Evolutionary conservation across 2,888 invertebrate species (phyloP).

Genomic region (Nasonovia ribisnigri): DNA sequence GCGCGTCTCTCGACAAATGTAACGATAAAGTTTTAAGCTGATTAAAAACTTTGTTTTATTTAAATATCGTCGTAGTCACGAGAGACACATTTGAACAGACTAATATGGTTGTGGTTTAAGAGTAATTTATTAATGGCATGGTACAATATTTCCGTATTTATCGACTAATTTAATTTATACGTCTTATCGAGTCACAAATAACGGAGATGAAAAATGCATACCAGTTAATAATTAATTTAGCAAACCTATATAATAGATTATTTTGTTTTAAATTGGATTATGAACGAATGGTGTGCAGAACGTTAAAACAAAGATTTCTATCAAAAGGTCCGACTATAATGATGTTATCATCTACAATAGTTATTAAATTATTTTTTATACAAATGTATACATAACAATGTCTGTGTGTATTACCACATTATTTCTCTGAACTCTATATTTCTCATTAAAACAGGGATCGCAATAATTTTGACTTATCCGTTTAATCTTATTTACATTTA

Average conservation of each 20-base stretch:
- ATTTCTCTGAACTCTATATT: neutral
- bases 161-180: neutral
- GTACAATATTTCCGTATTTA: neutral
- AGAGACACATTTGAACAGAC: neutral
- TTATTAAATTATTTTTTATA: slow-evolving; percentile 15
- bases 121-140: neutral
- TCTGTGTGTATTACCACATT: neutral
- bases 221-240: slow-evolving; percentile 6
- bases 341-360: slow-evolving; percentile 7
- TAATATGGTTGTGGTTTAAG: neutral
- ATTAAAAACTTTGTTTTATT: slow-evolving; percentile 1
- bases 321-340: slow-evolving; percentile 13
- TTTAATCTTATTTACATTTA: slow-evolving; percentile 11
- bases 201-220: neutral
- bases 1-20: neutral
- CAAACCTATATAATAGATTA: slow-evolving; percentile 5
- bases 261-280: neutral
- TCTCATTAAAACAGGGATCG: slow-evolving; percentile 1
- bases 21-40: neutral
- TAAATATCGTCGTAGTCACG: neutral
- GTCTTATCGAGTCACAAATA: neutral
- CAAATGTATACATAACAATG: neutral
- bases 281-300: neutral
- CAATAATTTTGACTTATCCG: slow-evolving; percentile 27
- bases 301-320: slow-evolving; percentile 14